Evolutionary conservation across 2,888 invertebrate genomes (phyloP).

Genomic region (Oligia strigilis): DNA sequence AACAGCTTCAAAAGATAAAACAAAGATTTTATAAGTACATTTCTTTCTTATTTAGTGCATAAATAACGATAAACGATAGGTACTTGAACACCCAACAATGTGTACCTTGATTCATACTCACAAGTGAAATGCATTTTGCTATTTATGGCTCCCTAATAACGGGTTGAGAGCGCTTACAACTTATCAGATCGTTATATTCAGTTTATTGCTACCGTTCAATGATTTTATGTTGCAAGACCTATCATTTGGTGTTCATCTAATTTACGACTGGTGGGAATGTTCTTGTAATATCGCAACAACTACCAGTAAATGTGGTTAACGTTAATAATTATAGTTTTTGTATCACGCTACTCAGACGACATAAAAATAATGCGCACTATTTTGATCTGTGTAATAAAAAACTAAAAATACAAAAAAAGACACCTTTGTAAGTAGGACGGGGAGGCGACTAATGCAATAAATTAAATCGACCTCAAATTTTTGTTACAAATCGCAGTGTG

Average conservation of each 20-base stretch:
- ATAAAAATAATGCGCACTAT: constrained; percentile 60
- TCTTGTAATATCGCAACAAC: constrained; percentile 21
- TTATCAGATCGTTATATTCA: constrained; percentile 72
- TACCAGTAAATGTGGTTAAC: constrained; percentile 7
- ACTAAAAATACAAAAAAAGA: constrained; percentile 77
- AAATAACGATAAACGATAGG: constrained; percentile 25
- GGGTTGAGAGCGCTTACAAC: constrained; percentile 66
- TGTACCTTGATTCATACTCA: constrained; percentile 61
- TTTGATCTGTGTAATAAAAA: constrained; percentile 62
- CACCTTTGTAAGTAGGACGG: constrained; percentile 79
- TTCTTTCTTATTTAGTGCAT: constrained; percentile 9
- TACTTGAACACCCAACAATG: constrained; percentile 48
- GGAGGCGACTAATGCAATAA: constrained; percentile 82
- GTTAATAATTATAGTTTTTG: constrained; percentile 20
- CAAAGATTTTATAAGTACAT: neutral
- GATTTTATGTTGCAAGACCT: constrained; percentile 61
- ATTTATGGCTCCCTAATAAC: constrained; percentile 74
- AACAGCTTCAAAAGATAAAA: neutral
- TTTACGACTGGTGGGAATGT: constrained; percentile 44
- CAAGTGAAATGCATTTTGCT: constrained; percentile 65
- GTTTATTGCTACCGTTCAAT: constrained; percentile 69
- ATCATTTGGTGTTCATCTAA: constrained; percentile 59
- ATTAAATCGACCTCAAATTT: constrained; percentile 88
- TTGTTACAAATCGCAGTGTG: constrained; percentile 79
- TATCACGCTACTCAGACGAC: constrained; percentile 29